Conservation (phyloP, 2,113 vertebrate species). For the Sus scrofa region DNA sequence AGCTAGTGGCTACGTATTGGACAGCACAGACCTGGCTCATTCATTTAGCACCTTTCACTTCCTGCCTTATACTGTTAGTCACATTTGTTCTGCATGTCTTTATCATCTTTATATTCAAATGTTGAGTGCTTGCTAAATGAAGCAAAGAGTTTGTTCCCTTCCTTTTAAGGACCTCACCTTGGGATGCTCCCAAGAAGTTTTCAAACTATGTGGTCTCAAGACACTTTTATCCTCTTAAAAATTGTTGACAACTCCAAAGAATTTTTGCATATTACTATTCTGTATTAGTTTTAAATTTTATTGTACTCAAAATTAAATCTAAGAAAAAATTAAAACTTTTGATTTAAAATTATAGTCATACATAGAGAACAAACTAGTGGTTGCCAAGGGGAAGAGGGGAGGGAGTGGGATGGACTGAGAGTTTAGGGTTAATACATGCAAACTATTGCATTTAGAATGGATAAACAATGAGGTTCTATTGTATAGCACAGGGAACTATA, state of each 20-base stretch:
- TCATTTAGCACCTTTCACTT: constrained; percentile 44
- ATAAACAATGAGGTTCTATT: too few species aligned
- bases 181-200: not conserved
- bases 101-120: not conserved
- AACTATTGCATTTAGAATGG: too few species aligned
- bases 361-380: not conserved
- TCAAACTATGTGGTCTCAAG: not conserved
- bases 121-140: not conserved
- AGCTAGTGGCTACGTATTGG: not conserved
- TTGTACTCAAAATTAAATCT: constrained; percentile 7
- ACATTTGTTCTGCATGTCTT: not conserved
- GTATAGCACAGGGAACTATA: too few species aligned
- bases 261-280: not conserved
- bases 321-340: not conserved
- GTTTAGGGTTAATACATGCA: too few species aligned
- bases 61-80: constrained; percentile 36
- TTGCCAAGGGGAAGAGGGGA: too few species aligned
- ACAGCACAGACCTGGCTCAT: not conserved
- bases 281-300: not conserved
- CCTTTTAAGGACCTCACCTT: not conserved
- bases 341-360: not conserved
- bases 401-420: too few species aligned
- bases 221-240: not conserved
- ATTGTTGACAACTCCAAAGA: not conserved
- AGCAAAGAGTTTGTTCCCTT: not conserved